Conservation (phyloP, 2,888 invertebrate genomes). For the Hypomecis atomaria region DNA sequence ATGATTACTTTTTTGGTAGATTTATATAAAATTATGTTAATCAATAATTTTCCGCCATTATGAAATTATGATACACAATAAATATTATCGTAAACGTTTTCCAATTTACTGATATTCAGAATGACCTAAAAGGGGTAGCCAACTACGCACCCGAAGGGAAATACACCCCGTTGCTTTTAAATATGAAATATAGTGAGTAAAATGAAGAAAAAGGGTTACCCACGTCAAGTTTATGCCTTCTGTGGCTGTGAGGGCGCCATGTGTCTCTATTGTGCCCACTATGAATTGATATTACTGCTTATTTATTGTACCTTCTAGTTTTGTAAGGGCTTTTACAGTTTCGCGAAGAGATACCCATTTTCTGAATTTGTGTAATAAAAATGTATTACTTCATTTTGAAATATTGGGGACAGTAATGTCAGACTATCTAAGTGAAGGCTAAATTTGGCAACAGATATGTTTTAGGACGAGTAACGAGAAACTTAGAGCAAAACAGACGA, state of each 20-base stretch:
- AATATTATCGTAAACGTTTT: neutral
- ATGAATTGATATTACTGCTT: slow-evolving; percentile 69
- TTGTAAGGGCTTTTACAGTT: slow-evolving; percentile 37
- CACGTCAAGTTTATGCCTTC: slow-evolving; percentile 67
- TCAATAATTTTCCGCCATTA: neutral
- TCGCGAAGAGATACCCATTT: slow-evolving; percentile 14
- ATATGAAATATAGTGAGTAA: slow-evolving; percentile 73
- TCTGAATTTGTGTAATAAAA: slow-evolving; percentile 17
- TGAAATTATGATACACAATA: neutral
- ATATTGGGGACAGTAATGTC: neutral
- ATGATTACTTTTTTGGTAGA: too few relatives aligned
- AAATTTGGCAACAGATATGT: neutral
- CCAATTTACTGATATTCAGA: slow-evolving; percentile 14
- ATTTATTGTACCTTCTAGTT: slow-evolving; percentile 47
- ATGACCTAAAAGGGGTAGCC: slow-evolving; percentile 46
- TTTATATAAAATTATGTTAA: too few relatives aligned
- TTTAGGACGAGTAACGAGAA: too few relatives aligned
- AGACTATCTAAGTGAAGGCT: neutral
- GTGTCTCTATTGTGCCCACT: slow-evolving; percentile 74
- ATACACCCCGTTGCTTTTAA: slow-evolving; percentile 79
- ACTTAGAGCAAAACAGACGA: too few relatives aligned
- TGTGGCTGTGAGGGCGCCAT: slow-evolving; percentile 50
- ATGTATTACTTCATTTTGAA: slow-evolving; percentile 16
- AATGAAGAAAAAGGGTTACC: slow-evolving; percentile 80
- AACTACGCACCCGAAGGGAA: slow-evolving; percentile 56